These are phyloP conservation scores for Leptoclinus maculatus DNA, from an alignment of 2,797 vertebrate genomes.

Conservation along the genomic window DNA sequence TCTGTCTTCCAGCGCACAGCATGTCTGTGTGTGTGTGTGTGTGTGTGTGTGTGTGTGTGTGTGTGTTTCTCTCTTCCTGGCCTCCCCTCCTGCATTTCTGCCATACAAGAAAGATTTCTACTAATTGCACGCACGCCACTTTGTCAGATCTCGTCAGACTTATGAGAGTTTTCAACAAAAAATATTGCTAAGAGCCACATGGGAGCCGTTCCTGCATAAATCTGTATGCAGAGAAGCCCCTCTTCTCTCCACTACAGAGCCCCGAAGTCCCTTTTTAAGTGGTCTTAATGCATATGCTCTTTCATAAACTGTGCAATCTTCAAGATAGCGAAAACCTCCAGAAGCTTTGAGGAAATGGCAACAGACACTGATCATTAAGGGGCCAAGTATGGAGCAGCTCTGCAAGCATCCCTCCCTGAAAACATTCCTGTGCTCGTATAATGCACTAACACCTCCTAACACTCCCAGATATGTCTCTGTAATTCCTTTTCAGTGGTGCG, in stretches of 20 bases:
- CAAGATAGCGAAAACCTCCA: constrained; percentile 41
- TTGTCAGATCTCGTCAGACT: constrained; percentile 41
- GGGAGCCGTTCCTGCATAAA: constrained; percentile 34
- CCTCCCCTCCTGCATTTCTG: constrained; percentile 25
- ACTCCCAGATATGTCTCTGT: constrained; percentile 1
- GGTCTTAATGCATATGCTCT: constrained; percentile 57
- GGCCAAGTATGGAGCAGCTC: constrained; percentile 21
- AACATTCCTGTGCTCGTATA: constrained; percentile 46
- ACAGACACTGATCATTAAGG: constrained; percentile 37
- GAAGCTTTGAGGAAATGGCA: constrained; percentile 49
- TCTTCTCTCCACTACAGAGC: constrained; percentile 36
- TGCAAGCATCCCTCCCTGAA: constrained; percentile 21
- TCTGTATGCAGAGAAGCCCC: constrained; percentile 44
- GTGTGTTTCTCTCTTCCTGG: constrained; percentile 19
- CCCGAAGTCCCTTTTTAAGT: constrained; percentile 60
- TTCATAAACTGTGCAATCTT: constrained; percentile 55
- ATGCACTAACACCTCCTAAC: constrained; percentile 21
- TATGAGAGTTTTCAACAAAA: constrained; percentile 36
- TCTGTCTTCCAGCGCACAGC: constrained; percentile 19
- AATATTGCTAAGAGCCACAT: constrained; percentile 38
- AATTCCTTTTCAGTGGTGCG: constrained; percentile 6
- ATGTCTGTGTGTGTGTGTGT: constrained; percentile 11
- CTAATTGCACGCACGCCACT: constrained; percentile 12
- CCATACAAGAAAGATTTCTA: constrained; percentile 18
- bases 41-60: neutral